Base-by-base conservation (phyloP, 2,113 vertebrate species). In the Rostratula benghalensis region DNA sequence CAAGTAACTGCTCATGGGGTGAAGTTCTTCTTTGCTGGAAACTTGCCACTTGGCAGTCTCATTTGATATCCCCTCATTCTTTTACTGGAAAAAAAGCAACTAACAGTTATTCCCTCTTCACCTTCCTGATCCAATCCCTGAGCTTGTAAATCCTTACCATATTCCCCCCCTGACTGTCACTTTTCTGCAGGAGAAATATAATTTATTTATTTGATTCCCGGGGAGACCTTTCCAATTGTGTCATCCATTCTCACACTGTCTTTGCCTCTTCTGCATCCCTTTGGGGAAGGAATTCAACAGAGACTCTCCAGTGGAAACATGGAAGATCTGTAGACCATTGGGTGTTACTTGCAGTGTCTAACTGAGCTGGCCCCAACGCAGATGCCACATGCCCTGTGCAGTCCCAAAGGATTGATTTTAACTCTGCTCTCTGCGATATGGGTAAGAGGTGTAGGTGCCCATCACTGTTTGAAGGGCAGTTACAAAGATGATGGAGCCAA, bases 21-120 rank as follows among this genome's bases (percentile, higher is more conserved):
- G 71, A 89, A 86, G 9, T 76, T 87, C 14, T 65, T 80, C 31
- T 64, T 85, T 75, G 25, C 57, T 90, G 54, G 63, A 78, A 91
- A 59, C 46, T 78, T 89, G 46, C 28, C 43, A 56, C 46, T 78
- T 87, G 61, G 23, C 71, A 60, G 71, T 95, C 77, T 87, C 1
- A 3, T 91, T 91, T 91, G n/a, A 45, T 87, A 59, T 54, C 33
- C 18, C 9, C 17, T 71, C 28, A 39, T 82, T 87, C 18, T 87
- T 75, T 60, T 51, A 64, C 28, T 43, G n/a, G 37, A 28, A 23
- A 50, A 94, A 50, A 94, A 4, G 27, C 45, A 87, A 18, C 35
- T 71, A 70, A 70, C n/a, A 59, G 3, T 79, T 90, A 56, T 39
- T 91, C 8, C 23, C 10, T 81, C 51, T 93, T 91, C 41, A 63